These are phyloP conservation scores for Petrolisthes cinctipes DNA, from an alignment of 2,888 invertebrate genomes.

Conservation along the genomic window DNA sequence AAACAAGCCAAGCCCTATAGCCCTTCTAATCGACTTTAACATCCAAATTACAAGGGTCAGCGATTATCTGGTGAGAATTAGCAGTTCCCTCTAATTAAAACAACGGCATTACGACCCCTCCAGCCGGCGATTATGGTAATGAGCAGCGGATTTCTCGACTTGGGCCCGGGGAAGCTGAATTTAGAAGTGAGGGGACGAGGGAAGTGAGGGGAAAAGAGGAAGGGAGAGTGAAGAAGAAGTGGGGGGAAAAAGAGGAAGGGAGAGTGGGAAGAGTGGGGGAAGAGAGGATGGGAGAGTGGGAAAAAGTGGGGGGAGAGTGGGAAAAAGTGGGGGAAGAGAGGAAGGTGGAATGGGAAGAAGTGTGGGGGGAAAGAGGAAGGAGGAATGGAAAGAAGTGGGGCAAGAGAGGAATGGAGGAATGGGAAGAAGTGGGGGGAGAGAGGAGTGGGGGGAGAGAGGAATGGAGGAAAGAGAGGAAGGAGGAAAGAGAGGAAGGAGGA, in stretches of 20 bases:
- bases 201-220: not conserved
- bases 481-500: not conserved
- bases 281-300: not conserved
- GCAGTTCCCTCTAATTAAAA: constrained; percentile 56
- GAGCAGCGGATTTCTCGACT: constrained; percentile 36
- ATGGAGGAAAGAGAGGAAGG: not conserved
- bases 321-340: not conserved
- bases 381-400: not conserved
- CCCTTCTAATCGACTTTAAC: constrained; percentile 34
- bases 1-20: not conserved
- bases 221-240: not conserved
- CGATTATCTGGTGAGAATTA: constrained; percentile 50
- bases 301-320: not conserved
- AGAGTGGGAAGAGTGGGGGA: not conserved
- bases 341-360: not conserved
- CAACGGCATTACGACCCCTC: constrained; percentile 50
- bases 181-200: not conserved
- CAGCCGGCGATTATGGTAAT: constrained; percentile 50
- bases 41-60: constrained; percentile 42
- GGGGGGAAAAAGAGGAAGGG: not conserved
- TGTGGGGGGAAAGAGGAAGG: not conserved
- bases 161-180: constrained; percentile 6
- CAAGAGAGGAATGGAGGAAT: not conserved
- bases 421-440: constrained; percentile 1
- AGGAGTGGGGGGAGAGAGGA: not conserved